A percentile compares a stretch with the other conserved stretches of the same genome.
Evolutionary conservation across 2,113 vertebrate genomes (phyloP).

Genomic region (Ellobius talpinus): DNA sequence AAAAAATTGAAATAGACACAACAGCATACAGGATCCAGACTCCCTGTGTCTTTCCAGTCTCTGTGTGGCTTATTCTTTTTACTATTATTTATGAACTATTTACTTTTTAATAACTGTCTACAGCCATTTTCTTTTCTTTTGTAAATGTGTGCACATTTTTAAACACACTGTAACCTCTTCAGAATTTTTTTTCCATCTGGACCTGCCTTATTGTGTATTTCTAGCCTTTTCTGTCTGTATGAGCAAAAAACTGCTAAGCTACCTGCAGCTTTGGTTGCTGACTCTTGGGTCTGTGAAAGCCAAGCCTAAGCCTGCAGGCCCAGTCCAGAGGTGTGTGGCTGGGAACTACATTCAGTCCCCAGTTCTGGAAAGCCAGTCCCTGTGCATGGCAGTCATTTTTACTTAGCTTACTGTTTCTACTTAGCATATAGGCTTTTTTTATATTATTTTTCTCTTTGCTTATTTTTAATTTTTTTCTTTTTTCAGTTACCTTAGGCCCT

Average conservation of each 20-base stretch:
- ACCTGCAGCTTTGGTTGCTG: not conserved
- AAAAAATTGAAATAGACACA: not conserved
- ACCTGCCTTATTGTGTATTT: not conserved
- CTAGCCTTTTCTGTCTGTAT: not conserved
- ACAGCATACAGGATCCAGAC: not conserved
- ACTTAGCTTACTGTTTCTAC: not conserved
- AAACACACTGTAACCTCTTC: not conserved
- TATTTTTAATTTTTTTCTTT: not conserved
- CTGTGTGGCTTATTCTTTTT: not conserved
- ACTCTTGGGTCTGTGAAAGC: not conserved
- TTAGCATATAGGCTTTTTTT: not conserved
- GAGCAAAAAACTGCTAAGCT: not conserved
- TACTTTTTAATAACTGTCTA: not conserved
- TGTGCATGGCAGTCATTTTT: not conserved
- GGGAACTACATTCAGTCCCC: not conserved
- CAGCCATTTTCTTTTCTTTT: not conserved
- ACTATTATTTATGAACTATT: not conserved
- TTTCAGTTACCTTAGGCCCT: not conserved
- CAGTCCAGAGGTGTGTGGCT: not conserved
- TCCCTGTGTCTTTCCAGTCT: not conserved
- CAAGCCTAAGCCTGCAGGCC: not conserved
- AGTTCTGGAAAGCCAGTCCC: not conserved
- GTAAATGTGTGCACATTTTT: not conserved
- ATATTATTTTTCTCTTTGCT: not conserved
- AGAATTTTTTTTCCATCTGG: not conserved